Evolutionary conservation across 2,888 invertebrate species (phyloP), one percentile per base, ranked within the genome.

Genomic region (Diarsia dahlii): DNA sequence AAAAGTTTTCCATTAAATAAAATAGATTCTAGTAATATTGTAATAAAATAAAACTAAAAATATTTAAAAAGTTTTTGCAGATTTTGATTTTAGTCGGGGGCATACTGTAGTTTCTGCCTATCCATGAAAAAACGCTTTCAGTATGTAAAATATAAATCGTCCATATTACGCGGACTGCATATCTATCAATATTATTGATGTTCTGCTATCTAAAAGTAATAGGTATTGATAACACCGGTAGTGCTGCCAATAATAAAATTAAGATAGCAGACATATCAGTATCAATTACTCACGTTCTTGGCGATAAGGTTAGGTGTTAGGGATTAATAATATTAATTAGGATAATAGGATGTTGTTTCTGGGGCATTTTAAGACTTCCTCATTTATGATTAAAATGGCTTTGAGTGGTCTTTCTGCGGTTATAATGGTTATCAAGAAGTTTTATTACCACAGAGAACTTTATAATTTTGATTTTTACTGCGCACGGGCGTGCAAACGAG

Each of bases 171-270:
- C 15, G 69, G 34, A 69, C 20, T 0, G 13, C 56, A 28, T 50
- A 62, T 64, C 64, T 56, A 78, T 79, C 63, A 71, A 45, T 73
- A 78, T 52, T 63, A 74, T 70, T 70, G 58, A 70, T 63, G 20
- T 52, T 56, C 23, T 63, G 13, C 23, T 63, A 81, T 72, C 72
- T 82, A 60, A 73, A 70, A 46, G 10, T 52, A 64, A 48, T 62
- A 45, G 12, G 18, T 71, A 67, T 63, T 81, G 73, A 83, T 79
- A 82, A 78, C 10, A 56, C 18, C 0, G 0, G 60, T 56, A 68
- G 39, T 58, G 52, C 48, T 80, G 20, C 6, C 15, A 65, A 65
- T 60, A 58, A 46, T 58, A 56, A 56, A 28, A 60, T 56, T 28
- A n/a, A 48, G 34, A 81, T 52, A 68, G 15, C 46, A 15, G 6